Percentiles rank a stretch among this genome's conserved stretches.
Conservation (phyloP, 2,888 invertebrate genomes). For the Nezara viridula region DNA sequence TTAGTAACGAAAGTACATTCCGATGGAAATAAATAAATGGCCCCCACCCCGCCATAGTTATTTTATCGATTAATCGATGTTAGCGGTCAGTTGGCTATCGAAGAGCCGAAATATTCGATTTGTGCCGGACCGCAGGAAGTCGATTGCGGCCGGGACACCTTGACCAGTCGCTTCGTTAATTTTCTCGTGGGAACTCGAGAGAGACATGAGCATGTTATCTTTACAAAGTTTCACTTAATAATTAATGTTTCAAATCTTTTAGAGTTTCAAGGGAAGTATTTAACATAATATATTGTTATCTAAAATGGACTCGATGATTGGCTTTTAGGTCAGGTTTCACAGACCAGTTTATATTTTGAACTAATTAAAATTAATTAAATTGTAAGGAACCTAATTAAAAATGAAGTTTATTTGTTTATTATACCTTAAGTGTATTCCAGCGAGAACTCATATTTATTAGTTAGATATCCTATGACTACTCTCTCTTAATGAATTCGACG, state of each 20-base stretch:
- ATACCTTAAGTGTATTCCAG: too few relatives aligned
- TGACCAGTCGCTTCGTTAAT: neutral
- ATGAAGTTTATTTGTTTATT: too few relatives aligned
- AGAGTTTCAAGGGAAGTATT: too few relatives aligned
- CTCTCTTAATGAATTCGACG: too few relatives aligned
- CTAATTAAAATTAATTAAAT: too few relatives aligned
- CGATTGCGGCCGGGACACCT: neutral
- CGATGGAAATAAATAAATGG: conserved; percentile 3
- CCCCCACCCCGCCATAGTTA: neutral
- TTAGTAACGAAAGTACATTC: neutral
- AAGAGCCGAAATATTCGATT: neutral
- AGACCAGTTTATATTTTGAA: too few relatives aligned
- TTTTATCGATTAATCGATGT: neutral
- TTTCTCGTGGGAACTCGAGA: neutral
- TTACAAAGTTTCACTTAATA: neutral
- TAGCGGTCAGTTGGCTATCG: neutral
- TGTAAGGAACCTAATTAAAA: too few relatives aligned
- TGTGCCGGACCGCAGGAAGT: neutral
- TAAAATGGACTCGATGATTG: too few relatives aligned
- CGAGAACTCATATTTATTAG: too few relatives aligned
- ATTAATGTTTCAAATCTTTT: neutral
- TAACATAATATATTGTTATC: too few relatives aligned
- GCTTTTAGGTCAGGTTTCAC: too few relatives aligned
- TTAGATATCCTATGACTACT: too few relatives aligned
- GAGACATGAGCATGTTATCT: neutral